A percentile compares a stretch with the other conserved stretches of the same genome.
Evolutionary conservation across 2,113 vertebrate genomes (phyloP).

Genomic region (Arenaria interpres): DNA sequence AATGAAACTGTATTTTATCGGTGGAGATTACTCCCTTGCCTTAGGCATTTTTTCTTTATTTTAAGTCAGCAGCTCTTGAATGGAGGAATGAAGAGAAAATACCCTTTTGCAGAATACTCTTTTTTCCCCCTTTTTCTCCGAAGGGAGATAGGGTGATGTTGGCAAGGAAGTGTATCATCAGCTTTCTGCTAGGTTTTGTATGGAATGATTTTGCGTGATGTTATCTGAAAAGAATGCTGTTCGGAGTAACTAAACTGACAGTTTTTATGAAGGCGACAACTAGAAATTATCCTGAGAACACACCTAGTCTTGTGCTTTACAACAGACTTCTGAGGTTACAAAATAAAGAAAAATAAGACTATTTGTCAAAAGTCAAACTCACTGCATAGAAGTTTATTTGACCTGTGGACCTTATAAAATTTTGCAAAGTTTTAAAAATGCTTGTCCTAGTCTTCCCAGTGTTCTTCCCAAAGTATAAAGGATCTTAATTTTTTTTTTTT

Average conservation of each 20-base stretch:
- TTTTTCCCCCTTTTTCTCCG: neutral
- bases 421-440: neutral
- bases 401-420: neutral
- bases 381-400: neutral
- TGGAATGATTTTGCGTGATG: neutral
- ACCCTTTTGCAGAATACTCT: neutral
- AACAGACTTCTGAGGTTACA: neutral
- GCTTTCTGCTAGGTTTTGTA: neutral
- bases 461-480: neutral
- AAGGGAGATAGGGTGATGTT: neutral
- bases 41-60: neutral
- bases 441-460: neutral
- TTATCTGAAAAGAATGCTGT: neutral
- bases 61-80: neutral
- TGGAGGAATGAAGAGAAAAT: neutral
- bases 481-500: neutral
- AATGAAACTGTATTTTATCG: neutral
- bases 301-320: neutral
- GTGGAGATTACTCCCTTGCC: neutral
- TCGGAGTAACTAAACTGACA: neutral
- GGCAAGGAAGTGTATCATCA: neutral
- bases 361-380: neutral
- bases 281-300: neutral
- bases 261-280: neutral
- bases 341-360: neutral